phyloP scores from a whole-genome alignment of 35 echinoderm and acorn worm species.

The Apostichopus japonicus region DNA sequence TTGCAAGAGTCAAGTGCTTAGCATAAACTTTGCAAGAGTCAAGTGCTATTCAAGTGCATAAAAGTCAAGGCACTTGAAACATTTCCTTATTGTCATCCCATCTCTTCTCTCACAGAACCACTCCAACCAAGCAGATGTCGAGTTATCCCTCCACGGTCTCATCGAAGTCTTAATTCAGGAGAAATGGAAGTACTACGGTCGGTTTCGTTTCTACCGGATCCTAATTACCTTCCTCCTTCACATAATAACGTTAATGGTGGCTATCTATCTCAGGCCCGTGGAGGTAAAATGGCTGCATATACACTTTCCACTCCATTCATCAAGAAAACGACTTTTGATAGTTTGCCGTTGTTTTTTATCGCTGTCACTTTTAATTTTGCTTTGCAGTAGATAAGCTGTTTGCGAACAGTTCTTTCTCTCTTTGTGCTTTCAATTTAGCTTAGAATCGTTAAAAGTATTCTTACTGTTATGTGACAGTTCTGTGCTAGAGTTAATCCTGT shows the following conservation, averaged over 20 bases:
- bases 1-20: not conserved
- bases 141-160: conserved; percentile 81
- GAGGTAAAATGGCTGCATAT: conserved; percentile 49
- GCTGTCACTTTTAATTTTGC: too few species aligned
- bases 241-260: conserved; percentile 64
- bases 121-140: conserved; percentile 19
- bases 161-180: conserved; percentile 78
- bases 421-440: too few species aligned
- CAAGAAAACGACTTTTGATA: too few species aligned
- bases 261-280: conserved; percentile 88
- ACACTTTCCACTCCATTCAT: too few species aligned
- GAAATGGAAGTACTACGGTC: conserved; percentile 93
- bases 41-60: not conserved
- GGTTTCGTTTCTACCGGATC: conserved; percentile 75
- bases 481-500: too few species aligned
- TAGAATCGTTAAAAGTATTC: too few species aligned
- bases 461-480: too few species aligned
- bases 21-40: not conserved
- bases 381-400: too few species aligned
- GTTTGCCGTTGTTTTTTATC: too few species aligned
- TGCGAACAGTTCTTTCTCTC: too few species aligned
- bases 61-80: too few species aligned
- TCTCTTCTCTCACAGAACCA: not conserved
- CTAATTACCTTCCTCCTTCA: conserved; percentile 67
- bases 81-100: not conserved